Evolutionary conservation across 2,888 invertebrate genomes (phyloP).

Genomic region (Schizotus pectinicornis): DNA sequence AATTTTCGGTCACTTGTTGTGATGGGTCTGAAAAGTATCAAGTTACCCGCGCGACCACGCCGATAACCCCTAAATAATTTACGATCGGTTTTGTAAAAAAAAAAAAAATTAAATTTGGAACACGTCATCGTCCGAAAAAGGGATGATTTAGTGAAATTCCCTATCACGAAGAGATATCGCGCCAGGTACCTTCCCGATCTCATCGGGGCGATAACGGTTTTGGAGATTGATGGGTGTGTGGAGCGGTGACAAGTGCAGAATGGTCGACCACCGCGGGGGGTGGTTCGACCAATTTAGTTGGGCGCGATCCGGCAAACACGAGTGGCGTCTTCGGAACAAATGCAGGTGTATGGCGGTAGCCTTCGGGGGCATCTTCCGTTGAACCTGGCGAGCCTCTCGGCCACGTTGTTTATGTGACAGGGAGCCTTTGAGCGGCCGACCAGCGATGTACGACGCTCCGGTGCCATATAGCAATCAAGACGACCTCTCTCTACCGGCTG

Average conservation of each 20-base stretch:
- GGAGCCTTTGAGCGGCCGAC: slow-evolving; percentile 35
- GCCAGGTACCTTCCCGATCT: slow-evolving; percentile 33
- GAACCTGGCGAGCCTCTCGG: slow-evolving; percentile 9
- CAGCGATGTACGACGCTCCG: slow-evolving; percentile 36
- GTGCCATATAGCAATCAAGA: slow-evolving; percentile 38
- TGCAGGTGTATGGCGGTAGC: slow-evolving; percentile 31
- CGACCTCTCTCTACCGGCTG: too few species aligned
- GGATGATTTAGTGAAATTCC: too few species aligned
- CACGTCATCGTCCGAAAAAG: too few species aligned
- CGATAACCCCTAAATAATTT: background rate
- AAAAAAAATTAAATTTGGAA: background rate
- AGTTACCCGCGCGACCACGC: background rate
- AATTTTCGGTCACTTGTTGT: slow-evolving; percentile 23
- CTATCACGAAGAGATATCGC: too few species aligned
- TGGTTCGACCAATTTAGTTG: background rate
- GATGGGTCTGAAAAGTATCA: background rate
- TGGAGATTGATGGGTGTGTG: slow-evolving; percentile 42
- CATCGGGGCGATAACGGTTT: slow-evolving; percentile 36
- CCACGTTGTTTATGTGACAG: slow-evolving; percentile 41
- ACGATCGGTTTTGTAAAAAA: background rate
- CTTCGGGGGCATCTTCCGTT: slow-evolving; percentile 22
- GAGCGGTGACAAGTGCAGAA: slow-evolving; percentile 46
- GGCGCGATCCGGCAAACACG: slow-evolving; percentile 19
- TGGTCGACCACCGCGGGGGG: slow-evolving; percentile 33
- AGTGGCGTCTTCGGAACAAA: slow-evolving; percentile 14